Conservation (phyloP, 2,888 invertebrate genomes). For the Hirtodrosophila duncani region DNA sequence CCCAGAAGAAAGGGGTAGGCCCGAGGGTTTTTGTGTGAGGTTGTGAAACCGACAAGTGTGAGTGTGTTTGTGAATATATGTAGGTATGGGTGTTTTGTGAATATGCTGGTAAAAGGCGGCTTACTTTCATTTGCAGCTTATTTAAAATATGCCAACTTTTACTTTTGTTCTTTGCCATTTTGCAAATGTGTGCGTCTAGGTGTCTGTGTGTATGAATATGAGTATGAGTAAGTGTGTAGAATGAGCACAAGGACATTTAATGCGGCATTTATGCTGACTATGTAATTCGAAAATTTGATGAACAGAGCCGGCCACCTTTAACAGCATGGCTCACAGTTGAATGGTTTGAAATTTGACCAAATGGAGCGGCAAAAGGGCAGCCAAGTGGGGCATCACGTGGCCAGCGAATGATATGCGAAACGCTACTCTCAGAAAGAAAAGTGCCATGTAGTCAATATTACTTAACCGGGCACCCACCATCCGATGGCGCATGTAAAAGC, state of each 20-base stretch:
- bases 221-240: constrained; percentile 28
- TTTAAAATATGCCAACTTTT: constrained; percentile 35
- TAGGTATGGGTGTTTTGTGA: constrained; percentile 7
- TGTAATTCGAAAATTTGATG: constrained; percentile 45
- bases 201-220: constrained; percentile 9
- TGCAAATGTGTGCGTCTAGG: constrained; percentile 8
- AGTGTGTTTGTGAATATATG: constrained; percentile 3
- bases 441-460: too few relatives aligned
- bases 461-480: too few relatives aligned
- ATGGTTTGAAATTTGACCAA: too few relatives aligned
- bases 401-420: too few relatives aligned
- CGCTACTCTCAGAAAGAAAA: too few relatives aligned
- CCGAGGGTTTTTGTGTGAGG: too few relatives aligned
- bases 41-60: not conserved
- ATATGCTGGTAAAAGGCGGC: constrained; percentile 18
- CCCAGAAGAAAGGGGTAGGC: not conserved
- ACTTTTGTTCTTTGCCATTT: constrained; percentile 14
- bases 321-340: too few relatives aligned
- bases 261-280: constrained; percentile 46
- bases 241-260: constrained; percentile 61
- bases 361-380: too few relatives aligned
- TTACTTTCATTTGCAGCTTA: constrained; percentile 41
- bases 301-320: constrained; percentile 22
- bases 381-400: too few relatives aligned
- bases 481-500: too few relatives aligned